phyloP scores from a whole-genome alignment of 2,113 vertebrate species.

The Falcunculus frontatus region DNA sequence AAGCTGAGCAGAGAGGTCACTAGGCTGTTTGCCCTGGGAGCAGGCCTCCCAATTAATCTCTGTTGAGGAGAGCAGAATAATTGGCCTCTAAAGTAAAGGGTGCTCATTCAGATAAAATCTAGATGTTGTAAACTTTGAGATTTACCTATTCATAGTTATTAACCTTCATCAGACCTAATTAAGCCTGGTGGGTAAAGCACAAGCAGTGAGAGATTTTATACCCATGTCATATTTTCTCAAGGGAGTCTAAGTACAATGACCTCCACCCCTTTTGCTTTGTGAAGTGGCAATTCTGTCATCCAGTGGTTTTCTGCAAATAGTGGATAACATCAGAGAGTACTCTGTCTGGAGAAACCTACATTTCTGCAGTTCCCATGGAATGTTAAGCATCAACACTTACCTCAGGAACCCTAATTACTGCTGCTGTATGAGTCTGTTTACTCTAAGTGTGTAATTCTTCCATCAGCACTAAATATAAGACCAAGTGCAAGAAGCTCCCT shows the following conservation, averaged over 20 bases:
- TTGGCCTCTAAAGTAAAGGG: neutral
- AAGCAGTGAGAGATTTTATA: neutral
- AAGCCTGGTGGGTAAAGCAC: neutral
- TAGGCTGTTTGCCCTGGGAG: neutral
- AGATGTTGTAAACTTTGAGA: neutral
- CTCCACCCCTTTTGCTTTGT: neutral
- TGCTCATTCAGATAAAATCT: neutral
- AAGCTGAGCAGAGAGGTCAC: neutral
- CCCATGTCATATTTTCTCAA: neutral
- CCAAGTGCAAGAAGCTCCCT: neutral
- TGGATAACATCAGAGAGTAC: neutral
- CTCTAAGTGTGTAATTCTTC: neutral
- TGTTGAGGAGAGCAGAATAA: neutral
- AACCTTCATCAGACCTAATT: slow-evolving; percentile 22
- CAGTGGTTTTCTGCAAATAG: neutral
- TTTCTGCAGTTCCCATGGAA: neutral
- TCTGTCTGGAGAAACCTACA: neutral
- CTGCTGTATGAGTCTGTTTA: neutral
- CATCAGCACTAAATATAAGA: neutral
- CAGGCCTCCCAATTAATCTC: neutral
- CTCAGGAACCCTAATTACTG: neutral
- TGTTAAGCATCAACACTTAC: neutral
- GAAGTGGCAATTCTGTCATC: neutral
- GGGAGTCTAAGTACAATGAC: neutral
- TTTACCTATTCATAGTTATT: slow-evolving; percentile 12